Conservation (phyloP, 2,797 vertebrate species). For the Cottoperca gobio region DNA sequence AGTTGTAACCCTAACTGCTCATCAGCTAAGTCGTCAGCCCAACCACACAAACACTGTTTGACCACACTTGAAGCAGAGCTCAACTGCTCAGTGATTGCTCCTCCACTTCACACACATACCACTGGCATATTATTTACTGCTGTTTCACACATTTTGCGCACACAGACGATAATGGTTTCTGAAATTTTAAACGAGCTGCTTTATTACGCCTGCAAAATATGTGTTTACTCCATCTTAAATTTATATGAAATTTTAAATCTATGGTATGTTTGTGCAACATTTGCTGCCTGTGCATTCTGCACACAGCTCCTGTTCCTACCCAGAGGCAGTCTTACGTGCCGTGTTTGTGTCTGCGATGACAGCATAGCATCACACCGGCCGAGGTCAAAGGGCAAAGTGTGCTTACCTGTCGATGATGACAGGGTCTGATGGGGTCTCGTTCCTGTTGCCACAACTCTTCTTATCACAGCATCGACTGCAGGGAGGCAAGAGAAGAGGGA, state of each 20-base stretch:
- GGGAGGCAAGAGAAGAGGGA: constrained; percentile 16
- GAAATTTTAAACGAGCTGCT: constrained; percentile 56
- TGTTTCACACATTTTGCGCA: constrained; percentile 55
- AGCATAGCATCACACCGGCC: neutral
- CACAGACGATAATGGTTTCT: constrained; percentile 46
- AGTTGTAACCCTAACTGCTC: constrained; percentile 70
- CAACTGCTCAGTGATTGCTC: constrained; percentile 54
- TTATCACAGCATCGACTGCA: constrained; percentile 96
- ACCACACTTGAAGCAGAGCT: constrained; percentile 72
- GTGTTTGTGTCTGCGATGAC: constrained; percentile 36
- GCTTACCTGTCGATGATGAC: constrained; percentile 99
- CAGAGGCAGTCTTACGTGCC: neutral
- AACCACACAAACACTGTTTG: constrained; percentile 70
- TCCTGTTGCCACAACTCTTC: constrained; percentile 99
- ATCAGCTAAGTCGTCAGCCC: constrained; percentile 74
- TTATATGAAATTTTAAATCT: neutral
- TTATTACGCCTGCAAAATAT: constrained; percentile 28
- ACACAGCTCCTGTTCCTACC: constrained; percentile 34
- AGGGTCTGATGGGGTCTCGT: constrained; percentile 99
- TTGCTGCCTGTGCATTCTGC: constrained; percentile 41
- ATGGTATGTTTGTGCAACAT: constrained; percentile 2
- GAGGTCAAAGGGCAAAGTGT: constrained; percentile 62
- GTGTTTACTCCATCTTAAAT: neutral
- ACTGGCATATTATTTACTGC: constrained; percentile 62
- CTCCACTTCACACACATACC: constrained; percentile 56